Percentiles rank a stretch among this genome's conserved stretches.
phyloP scores from a whole-genome alignment of 1,140 invertebrate species.

The Drosophila tani region DNA sequence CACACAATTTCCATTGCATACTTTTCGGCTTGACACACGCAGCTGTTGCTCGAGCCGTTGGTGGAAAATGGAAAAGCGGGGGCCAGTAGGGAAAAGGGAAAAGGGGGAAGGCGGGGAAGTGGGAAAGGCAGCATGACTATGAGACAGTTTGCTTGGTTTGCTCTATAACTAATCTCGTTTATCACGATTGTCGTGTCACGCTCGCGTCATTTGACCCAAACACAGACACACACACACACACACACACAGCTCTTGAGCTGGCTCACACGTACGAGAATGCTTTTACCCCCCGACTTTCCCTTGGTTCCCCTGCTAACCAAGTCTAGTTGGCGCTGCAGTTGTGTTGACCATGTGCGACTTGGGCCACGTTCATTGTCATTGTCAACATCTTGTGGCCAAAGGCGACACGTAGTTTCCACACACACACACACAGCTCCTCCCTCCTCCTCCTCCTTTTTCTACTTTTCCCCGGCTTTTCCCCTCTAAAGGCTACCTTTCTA shows the following conservation, averaged over 20 bases:
- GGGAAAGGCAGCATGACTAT: constrained; percentile 20
- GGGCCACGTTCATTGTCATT: constrained; percentile 77
- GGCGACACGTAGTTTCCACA: constrained; percentile 50
- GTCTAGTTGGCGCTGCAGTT: constrained; percentile 16
- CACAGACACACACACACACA: constrained; percentile 22
- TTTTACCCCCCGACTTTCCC: constrained; percentile 2
- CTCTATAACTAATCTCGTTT: constrained; percentile 68
- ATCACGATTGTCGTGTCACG: constrained; percentile 75
- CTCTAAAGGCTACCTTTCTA: background rate
- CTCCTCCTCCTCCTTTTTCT: background rate
- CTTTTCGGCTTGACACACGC: constrained; percentile 63
- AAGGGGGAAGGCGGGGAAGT: background rate
- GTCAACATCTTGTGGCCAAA: constrained; percentile 76
- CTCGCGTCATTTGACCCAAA: constrained; percentile 73
- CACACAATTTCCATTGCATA: constrained; percentile 65
- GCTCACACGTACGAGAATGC: constrained; percentile 30
- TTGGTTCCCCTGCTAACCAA: background rate
- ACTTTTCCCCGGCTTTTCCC: background rate
- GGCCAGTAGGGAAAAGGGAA: background rate
- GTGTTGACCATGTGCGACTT: constrained; percentile 63
- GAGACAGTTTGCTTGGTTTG: constrained; percentile 46
- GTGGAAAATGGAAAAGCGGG: constrained; percentile 2
- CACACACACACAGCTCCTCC: background rate
- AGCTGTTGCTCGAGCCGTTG: constrained; percentile 56
- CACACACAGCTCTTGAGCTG: constrained; percentile 10